Conservation (phyloP, 2,797 vertebrate genomes). For the Nannoperca obscura region DNA sequence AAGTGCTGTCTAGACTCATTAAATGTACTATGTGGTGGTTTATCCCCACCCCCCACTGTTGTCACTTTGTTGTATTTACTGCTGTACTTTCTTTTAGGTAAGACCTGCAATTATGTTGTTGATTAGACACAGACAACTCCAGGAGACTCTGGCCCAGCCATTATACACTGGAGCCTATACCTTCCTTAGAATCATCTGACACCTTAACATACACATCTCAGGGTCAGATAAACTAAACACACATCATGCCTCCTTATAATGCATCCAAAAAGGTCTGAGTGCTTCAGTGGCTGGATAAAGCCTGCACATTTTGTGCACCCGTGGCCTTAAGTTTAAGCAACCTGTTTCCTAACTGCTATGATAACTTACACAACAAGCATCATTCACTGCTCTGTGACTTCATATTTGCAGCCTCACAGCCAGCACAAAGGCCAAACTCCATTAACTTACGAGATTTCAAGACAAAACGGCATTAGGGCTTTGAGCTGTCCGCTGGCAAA, state of each 20-base stretch:
- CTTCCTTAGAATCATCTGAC: background rate
- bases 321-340: slow-evolving; percentile 9
- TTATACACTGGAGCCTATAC: background rate
- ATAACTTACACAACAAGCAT: slow-evolving; percentile 27
- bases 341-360: slow-evolving; percentile 13
- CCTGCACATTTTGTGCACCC: background rate
- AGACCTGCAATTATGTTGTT: slow-evolving; percentile 22
- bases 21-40: background rate
- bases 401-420: slow-evolving; percentile 26
- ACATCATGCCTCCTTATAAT: background rate
- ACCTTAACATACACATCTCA: background rate
- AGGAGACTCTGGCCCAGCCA: slow-evolving; percentile 7
- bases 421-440: slow-evolving; percentile 44
- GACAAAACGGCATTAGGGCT: slow-evolving; percentile 33
- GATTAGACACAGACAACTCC: slow-evolving; percentile 7
- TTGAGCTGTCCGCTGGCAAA: slow-evolving; percentile 19
- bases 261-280: background rate
- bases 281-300: slow-evolving; percentile 3
- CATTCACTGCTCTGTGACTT: slow-evolving; percentile 6
- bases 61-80: background rate
- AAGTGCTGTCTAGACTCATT: background rate
- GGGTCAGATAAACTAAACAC: slow-evolving; percentile 1
- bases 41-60: no score
- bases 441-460: slow-evolving; percentile 37
- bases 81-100: slow-evolving; percentile 2